phyloP scores from a whole-genome alignment of 2,113 vertebrate species.

The Amazona guildingii region DNA sequence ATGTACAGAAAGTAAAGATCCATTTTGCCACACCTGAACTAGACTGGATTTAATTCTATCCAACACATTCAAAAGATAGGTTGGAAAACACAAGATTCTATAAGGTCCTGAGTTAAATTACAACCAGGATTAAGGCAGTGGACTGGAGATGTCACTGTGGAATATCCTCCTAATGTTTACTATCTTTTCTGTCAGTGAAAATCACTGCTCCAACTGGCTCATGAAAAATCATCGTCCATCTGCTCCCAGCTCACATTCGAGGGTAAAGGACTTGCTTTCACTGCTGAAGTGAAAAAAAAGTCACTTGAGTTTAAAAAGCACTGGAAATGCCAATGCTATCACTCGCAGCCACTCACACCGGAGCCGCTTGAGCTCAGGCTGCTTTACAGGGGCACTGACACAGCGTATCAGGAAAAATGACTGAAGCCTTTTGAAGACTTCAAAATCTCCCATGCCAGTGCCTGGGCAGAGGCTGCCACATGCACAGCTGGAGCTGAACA shows the following conservation, averaged over 20 bases:
- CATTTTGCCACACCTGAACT: slow-evolving; percentile 1
- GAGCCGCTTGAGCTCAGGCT: neutral
- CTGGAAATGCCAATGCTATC: neutral
- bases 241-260: slow-evolving; percentile 6
- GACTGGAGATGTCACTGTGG: neutral
- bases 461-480: neutral
- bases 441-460: neutral
- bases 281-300: neutral
- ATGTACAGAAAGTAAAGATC: slow-evolving; percentile 30
- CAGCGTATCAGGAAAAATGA: neutral
- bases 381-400: neutral
- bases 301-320: neutral
- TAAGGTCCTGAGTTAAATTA: slow-evolving; percentile 14
- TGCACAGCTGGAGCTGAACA: rapidly evolving
- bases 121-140: neutral
- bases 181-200: slow-evolving; percentile 32
- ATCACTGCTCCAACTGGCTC: neutral
- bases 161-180: slow-evolving; percentile 43
- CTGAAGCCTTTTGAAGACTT: neutral
- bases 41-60: neutral
- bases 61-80: neutral
- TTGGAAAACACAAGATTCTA: neutral
- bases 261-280: neutral
- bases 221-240: neutral
- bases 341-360: neutral